Evolutionary conservation across 2,113 vertebrate genomes (phyloP).

Genomic region (Albula glossodonta): DNA sequence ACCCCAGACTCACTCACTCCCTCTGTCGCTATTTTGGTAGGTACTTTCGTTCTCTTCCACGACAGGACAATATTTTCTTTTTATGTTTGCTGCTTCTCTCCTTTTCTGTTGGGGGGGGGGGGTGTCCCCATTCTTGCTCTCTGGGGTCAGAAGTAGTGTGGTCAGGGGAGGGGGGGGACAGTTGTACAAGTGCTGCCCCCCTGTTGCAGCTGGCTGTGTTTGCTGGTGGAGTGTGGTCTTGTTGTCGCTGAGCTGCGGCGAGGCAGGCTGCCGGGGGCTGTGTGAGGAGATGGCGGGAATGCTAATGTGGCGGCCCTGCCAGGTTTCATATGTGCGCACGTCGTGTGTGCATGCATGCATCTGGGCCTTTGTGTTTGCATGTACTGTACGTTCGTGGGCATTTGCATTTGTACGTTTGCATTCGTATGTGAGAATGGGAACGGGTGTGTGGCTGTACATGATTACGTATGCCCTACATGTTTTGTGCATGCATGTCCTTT

Average conservation of each 20-base stretch:
- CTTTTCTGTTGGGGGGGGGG: too few relatives aligned
- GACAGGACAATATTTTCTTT: constrained; percentile 35
- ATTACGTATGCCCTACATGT: too few relatives aligned
- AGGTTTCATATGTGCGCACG: constrained; percentile 22
- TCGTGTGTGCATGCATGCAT: constrained; percentile 33
- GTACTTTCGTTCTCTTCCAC: constrained; percentile 5
- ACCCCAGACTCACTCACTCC: not conserved
- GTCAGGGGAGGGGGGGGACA: too few relatives aligned
- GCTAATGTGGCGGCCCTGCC: not conserved
- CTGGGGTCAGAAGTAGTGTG: too few relatives aligned
- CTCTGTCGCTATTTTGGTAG: not conserved
- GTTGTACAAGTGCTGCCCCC: too few relatives aligned
- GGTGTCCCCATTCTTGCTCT: too few relatives aligned
- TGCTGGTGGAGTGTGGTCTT: not conserved
- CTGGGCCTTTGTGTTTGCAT: constrained; percentile 4
- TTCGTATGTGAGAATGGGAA: constrained; percentile 5
- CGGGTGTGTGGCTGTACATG: not conserved
- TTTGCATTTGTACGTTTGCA: constrained; percentile 22
- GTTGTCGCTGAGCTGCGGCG: not conserved
- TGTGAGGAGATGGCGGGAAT: constrained; percentile 13
- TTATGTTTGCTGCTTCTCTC: constrained; percentile 7
- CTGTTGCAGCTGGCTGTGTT: not conserved
- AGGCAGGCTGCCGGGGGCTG: not conserved
- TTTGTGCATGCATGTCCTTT: not conserved
- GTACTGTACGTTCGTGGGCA: constrained; percentile 20